Conservation (phyloP, 2,113 vertebrate species). For the Emydocephalus ijimae region DNA sequence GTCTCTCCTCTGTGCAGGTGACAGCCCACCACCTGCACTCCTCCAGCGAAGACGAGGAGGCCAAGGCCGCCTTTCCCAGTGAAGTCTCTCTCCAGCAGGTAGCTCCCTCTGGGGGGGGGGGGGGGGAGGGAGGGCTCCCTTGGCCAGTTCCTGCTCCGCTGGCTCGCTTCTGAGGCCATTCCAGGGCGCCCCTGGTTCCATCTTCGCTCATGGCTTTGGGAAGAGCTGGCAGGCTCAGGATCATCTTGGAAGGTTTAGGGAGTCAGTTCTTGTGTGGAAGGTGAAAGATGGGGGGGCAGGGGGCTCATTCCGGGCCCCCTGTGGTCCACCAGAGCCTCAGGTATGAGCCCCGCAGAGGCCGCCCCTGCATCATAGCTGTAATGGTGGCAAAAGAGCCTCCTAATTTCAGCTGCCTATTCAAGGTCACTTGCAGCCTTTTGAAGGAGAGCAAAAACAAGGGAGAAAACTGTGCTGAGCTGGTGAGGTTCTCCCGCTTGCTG, state of each 20-base stretch:
- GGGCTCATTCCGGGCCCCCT: neutral
- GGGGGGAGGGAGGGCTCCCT: neutral
- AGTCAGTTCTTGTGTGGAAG: neutral
- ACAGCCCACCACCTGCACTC: slow-evolving; percentile 94
- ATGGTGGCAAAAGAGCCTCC: neutral
- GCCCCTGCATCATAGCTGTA: neutral
- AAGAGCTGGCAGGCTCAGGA: neutral
- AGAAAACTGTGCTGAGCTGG: neutral
- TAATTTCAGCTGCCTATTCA: neutral
- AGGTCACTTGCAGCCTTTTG: neutral
- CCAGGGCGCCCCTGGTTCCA: neutral
- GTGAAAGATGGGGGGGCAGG: neutral
- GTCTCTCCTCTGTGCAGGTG: slow-evolving; percentile 72
- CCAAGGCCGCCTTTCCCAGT: slow-evolving; percentile 89
- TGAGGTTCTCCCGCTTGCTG: neutral
- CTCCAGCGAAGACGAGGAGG: slow-evolving; percentile 93
- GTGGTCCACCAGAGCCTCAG: neutral
- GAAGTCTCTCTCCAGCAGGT: slow-evolving; percentile 95
- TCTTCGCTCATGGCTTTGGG: neutral
- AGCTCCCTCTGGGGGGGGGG: neutral
- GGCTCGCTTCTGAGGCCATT: neutral
- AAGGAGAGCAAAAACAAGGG: neutral
- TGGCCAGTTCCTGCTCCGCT: neutral
- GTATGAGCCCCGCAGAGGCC: neutral
- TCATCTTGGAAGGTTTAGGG: rapidly evolving